A percentile compares a stretch with the other conserved stretches of the same genome.
Evolutionary conservation across 2,797 vertebrate species (phyloP).

Genomic region (Fistularia commersonii): DNA sequence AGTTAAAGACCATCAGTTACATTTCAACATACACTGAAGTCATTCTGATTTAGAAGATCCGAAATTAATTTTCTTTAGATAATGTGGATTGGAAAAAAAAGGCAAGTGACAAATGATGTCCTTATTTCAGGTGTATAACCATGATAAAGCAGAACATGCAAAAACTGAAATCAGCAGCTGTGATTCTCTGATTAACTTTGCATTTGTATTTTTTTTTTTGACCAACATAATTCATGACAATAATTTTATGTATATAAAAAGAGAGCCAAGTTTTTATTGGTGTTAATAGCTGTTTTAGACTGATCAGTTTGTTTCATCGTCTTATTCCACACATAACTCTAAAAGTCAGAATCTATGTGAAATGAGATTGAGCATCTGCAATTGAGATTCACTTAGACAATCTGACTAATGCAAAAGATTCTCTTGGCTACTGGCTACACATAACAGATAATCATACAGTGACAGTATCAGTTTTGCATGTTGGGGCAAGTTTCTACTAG

Average conservation of each 20-base stretch:
- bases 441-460: slow-evolving; percentile 41
- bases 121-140: no score
- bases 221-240: no score
- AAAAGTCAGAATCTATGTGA: slow-evolving; percentile 1
- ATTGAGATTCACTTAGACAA: slow-evolving; percentile 11
- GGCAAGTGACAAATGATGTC: neutral
- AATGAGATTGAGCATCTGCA: slow-evolving; percentile 14
- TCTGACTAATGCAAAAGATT: slow-evolving; percentile 16
- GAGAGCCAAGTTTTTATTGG: no score
- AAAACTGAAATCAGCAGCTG: no score
- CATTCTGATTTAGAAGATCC: no score
- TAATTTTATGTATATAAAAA: no score
- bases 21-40: slow-evolving; percentile 1
- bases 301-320: no score
- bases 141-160: no score
- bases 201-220: no score
- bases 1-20: slow-evolving; percentile 3
- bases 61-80: neutral
- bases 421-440: slow-evolving; percentile 49
- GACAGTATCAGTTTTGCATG: slow-evolving; percentile 40
- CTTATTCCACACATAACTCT: neutral
- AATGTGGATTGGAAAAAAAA: neutral
- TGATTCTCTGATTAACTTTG: no score
- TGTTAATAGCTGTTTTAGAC: no score
- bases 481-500: slow-evolving; percentile 42